A percentile compares a stretch with the other conserved stretches of the same genome.
These are phyloP conservation scores for Typhlichthys eigenmanni DNA, from an alignment of 2,797 vertebrate species.

Conservation along the genomic window DNA sequence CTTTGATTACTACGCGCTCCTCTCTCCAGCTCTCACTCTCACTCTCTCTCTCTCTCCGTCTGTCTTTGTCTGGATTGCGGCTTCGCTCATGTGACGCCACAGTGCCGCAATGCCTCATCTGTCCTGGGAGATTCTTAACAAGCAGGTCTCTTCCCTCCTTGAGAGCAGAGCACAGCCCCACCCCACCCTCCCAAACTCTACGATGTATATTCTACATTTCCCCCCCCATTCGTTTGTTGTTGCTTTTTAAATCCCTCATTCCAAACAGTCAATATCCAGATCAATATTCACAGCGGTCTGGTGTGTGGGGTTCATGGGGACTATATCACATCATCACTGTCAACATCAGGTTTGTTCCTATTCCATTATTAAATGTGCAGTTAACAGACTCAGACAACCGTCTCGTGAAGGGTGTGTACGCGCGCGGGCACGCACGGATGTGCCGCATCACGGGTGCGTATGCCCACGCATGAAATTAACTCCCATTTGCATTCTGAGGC, in stretches of 20 bases:
- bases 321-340: conserved; percentile 25
- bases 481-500: conserved; percentile 11
- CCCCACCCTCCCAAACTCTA: conserved; percentile 25
- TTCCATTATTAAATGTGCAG: conserved; percentile 55
- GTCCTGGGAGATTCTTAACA: conserved; percentile 70
- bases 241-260: conserved; percentile 30
- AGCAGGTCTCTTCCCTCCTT: conserved; percentile 48
- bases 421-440: conserved; percentile 8
- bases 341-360: conserved; percentile 12
- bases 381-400: conserved; percentile 28
- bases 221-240: conserved; percentile 27
- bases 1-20: conserved; percentile 41
- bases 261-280: conserved; percentile 42
- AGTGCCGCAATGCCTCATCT: conserved; percentile 72
- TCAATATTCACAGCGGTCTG: conserved; percentile 44
- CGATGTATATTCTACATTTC: conserved; percentile 20
- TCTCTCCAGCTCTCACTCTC: conserved; percentile 8
- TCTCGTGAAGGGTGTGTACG: conserved; percentile 11
- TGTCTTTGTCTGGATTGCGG: conserved; percentile 72
- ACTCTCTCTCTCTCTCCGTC: background rate
- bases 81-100: conserved; percentile 64
- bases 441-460: conserved; percentile 18
- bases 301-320: conserved; percentile 21
- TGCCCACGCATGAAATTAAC: conserved; percentile 9
- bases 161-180: background rate